Percentiles rank a stretch among this genome's conserved stretches.
These are phyloP conservation scores for Haliaeetus leucogaster DNA, from an alignment of 2,113 vertebrate genomes.

Conservation along the genomic window DNA sequence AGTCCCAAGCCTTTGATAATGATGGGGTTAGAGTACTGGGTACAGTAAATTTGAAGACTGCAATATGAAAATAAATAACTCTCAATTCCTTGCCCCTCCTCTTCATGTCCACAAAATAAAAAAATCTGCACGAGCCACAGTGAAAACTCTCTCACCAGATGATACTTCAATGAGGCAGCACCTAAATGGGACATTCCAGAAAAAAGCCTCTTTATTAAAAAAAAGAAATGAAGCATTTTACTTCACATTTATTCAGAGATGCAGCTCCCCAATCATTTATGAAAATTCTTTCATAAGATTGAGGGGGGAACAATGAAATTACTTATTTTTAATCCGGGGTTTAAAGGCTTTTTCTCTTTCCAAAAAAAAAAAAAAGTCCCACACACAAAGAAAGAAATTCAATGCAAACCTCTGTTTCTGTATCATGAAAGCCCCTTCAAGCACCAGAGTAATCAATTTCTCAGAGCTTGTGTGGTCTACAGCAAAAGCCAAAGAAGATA, in stretches of 20 bases:
- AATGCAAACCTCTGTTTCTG: conserved; percentile 52
- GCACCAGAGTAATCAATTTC: conserved; percentile 41
- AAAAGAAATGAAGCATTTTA: conserved; percentile 43
- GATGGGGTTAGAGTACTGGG: neutral
- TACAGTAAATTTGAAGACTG: neutral
- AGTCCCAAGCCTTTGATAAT: neutral
- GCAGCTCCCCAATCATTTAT: conserved; percentile 32
- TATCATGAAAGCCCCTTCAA: conserved; percentile 37
- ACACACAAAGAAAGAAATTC: conserved; percentile 41
- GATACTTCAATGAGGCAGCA: neutral
- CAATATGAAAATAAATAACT: neutral
- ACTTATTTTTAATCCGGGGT: conserved; percentile 60
- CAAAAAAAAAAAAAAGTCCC: neutral
- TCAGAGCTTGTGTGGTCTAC: conserved; percentile 50
- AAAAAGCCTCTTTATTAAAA: conserved; percentile 40
- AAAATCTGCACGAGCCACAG: neutral
- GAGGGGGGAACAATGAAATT: conserved; percentile 50
- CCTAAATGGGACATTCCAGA: neutral
- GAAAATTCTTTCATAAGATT: conserved; percentile 50
- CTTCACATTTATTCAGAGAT: conserved; percentile 35
- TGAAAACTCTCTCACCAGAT: conserved; percentile 23
- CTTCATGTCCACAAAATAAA: neutral
- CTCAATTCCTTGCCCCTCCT: neutral
- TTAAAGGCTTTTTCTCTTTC: conserved; percentile 37
- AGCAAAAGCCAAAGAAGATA: conserved; percentile 43